Base-by-base conservation (phyloP, 2,888 invertebrate species). In the Noctua fimbriata region DNA sequence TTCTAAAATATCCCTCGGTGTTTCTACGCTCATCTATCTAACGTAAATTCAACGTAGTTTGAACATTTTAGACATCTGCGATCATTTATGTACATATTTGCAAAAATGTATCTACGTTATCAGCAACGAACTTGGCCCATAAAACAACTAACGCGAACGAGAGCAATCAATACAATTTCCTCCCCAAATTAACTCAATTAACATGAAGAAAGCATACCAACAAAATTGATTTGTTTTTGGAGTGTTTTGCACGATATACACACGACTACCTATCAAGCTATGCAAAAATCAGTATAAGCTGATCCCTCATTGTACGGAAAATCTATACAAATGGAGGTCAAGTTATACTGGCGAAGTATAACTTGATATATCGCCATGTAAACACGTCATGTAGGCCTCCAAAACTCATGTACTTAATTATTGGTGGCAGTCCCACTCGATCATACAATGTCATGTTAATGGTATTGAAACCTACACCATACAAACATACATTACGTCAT, bases 401-500 rank as follows among this genome's bases (percentile, higher is more conserved):
- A 58, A 69, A 76, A 66, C 69, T 78, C 60, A 49, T 83, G 78
- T 73, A 44, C 44, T 44, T 67, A 60, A 65, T 78, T 60, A 60
- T 66, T 69, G 16, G 28, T 28, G 36, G 24, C 21, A 14, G 14
- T 16, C 71, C n/a, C 66, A 82, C 75, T 86, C 81, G 73, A 81
- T 81, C 81, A 80, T 32, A 69, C 49, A 71, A 73, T 72, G 76
- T 66, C 81, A 77, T 41, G 70, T 36, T 80, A 77, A 87, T 81
- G 75, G 70, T 79, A 77, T 14, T 78, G 79, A 78, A 84, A 73
- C 41, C 24, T 5, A 82, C 69, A 80, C 76, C 73, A 14, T 16
- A 58, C 77, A 78, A 85, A 85, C 71, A 76, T 47, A 44, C 5
- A 52, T 82, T 60, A 81, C 73, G 76, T 81, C 84, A 86, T 75